phyloP scores from a whole-genome alignment of 2,888 invertebrate genomes.

The Agriopis leucophaearia region DNA sequence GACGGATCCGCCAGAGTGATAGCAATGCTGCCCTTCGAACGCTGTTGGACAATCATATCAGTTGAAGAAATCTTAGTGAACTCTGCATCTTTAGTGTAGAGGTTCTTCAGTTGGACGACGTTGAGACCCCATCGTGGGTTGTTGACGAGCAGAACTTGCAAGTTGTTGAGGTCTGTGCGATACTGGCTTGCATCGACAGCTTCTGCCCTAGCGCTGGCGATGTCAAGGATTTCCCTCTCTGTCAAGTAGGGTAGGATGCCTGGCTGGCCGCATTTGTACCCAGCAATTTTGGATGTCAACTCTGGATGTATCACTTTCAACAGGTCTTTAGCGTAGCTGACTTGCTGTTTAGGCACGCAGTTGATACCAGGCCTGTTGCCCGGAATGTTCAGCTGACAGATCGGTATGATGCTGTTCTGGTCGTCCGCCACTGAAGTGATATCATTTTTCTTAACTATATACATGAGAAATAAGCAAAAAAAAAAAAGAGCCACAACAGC shows the following conservation, averaged over 20 bases:
- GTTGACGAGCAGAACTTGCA: conserved; percentile 89
- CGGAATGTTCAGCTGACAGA: conserved; percentile 84
- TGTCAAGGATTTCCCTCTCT: conserved; percentile 87
- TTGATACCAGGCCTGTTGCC: conserved; percentile 86
- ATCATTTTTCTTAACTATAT: conserved; percentile 88
- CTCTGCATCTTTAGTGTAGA: conserved; percentile 73
- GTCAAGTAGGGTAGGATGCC: conserved; percentile 86
- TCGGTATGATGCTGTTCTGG: conserved; percentile 86
- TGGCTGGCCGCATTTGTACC: conserved; percentile 84
- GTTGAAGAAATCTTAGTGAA: conserved; percentile 64
- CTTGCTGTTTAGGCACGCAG: conserved; percentile 88
- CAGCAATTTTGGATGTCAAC: conserved; percentile 86
- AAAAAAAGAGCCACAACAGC: conserved; percentile 88
- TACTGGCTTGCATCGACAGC: conserved; percentile 75
- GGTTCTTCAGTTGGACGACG: conserved; percentile 79
- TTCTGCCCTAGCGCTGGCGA: conserved; percentile 72
- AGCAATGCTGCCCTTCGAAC: conserved; percentile 84
- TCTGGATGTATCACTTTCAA: conserved; percentile 89
- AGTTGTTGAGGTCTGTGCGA: conserved; percentile 87
- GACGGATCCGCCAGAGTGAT: conserved; percentile 86
- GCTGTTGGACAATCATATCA: conserved; percentile 84
- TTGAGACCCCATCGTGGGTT: conserved; percentile 92
- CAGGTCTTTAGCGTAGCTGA: conserved; percentile 88
- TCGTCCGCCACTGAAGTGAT: conserved; percentile 83
- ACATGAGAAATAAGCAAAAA: conserved; percentile 88